A percentile compares a stretch with the other conserved stretches of the same genome.
phyloP scores from a whole-genome alignment of 2,797 vertebrate species.

The Podargus strigoides region DNA sequence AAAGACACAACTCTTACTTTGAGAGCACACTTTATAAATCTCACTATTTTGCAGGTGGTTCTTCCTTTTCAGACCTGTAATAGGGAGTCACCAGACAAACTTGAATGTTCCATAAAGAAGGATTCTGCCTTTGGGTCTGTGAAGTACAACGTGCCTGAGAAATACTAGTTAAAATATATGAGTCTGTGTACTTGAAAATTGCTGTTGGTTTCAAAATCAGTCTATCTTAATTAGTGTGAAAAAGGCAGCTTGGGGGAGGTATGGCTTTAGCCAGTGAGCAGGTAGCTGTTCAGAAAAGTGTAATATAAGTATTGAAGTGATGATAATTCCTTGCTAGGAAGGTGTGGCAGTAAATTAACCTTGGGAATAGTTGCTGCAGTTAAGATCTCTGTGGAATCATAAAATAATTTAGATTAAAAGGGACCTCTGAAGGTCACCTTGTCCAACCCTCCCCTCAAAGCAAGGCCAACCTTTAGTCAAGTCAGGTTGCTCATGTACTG shows the following conservation, averaged over 20 bases:
- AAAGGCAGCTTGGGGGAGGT: background rate
- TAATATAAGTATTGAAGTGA: background rate
- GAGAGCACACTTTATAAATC: background rate
- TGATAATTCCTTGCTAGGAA: background rate
- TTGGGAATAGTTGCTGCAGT: background rate
- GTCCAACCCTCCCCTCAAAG: background rate
- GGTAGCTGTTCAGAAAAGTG: background rate
- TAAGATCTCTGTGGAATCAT: background rate
- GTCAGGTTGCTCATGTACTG: rapidly evolving
- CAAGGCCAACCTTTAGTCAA: background rate
- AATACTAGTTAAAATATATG: rapidly evolving
- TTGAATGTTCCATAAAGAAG: background rate
- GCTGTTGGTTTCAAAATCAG: background rate
- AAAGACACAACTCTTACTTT: background rate
- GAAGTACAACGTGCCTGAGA: background rate
- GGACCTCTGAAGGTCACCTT: background rate
- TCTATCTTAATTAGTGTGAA: background rate
- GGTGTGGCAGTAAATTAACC: background rate
- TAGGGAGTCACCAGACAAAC: background rate
- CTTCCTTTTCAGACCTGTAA: background rate
- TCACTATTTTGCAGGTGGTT: background rate
- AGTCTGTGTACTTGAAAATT: background rate
- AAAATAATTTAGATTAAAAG: constrained; percentile 46
- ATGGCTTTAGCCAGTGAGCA: background rate
- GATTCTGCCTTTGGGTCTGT: background rate